phyloP scores from a whole-genome alignment of 1,140 invertebrate genomes.

The Drosophila rhopaloa region DNA sequence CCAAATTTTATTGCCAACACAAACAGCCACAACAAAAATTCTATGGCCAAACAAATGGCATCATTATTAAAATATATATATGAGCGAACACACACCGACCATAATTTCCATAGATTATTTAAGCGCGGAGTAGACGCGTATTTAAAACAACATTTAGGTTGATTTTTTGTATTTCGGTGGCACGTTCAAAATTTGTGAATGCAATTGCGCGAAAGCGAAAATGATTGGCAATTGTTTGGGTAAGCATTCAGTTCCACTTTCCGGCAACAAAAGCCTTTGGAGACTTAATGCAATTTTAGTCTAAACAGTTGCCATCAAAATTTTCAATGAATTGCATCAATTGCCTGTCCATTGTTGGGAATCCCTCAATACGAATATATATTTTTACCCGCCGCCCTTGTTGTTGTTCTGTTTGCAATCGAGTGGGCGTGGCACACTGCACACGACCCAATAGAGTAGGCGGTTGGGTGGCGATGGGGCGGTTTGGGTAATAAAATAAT shows the following conservation, averaged over 20 bases:
- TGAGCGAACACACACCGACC: slow-evolving; percentile 45
- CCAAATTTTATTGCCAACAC: slow-evolving; percentile 81
- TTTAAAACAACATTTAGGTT: slow-evolving; percentile 65
- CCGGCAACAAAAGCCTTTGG: slow-evolving; percentile 55
- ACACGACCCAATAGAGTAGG: slow-evolving; percentile 32
- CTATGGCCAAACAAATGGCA: slow-evolving; percentile 80
- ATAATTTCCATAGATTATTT: slow-evolving; percentile 58
- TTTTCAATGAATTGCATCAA: slow-evolving; percentile 83
- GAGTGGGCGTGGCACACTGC: slow-evolving; percentile 67
- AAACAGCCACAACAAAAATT: slow-evolving; percentile 52
- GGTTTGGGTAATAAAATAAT: slow-evolving; percentile 81
- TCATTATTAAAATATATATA: slow-evolving; percentile 77
- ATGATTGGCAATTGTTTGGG: slow-evolving; percentile 80
- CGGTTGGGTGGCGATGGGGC: slow-evolving; percentile 24
- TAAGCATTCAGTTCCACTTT: slow-evolving; percentile 23
- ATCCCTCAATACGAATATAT: slow-evolving; percentile 14
- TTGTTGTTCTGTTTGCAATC: slow-evolving; percentile 42
- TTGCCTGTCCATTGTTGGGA: slow-evolving; percentile 72
- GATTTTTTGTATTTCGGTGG: slow-evolving; percentile 9
- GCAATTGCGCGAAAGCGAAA: slow-evolving; percentile 77
- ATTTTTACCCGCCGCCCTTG: slow-evolving; percentile 15
- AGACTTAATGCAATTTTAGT: slow-evolving; percentile 80
- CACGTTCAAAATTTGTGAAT: slow-evolving; percentile 67
- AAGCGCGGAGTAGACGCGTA: slow-evolving; percentile 29
- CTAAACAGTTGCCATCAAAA: slow-evolving; percentile 78